These are phyloP conservation scores for Cantharis rustica DNA, from an alignment of 2,888 invertebrate species.

Conservation along the genomic window DNA sequence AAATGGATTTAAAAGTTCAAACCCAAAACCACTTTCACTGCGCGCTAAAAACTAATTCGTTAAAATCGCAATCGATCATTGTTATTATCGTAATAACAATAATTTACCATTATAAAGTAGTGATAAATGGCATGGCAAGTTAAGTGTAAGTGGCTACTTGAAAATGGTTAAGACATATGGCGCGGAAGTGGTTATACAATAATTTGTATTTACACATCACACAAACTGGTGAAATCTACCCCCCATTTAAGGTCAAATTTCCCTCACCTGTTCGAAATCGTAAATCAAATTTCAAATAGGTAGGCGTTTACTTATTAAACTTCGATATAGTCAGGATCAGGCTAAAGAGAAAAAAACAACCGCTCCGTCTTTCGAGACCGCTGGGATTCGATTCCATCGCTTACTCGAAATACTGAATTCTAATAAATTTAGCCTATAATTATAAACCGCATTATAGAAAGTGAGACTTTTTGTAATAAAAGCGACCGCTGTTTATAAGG, in stretches of 20 bases:
- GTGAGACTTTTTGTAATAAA: constrained; percentile 41
- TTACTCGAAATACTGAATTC: constrained; percentile 20
- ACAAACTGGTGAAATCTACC: constrained; percentile 30
- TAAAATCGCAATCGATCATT: constrained; percentile 1
- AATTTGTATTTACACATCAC: constrained; percentile 39
- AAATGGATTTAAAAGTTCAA: not conserved
- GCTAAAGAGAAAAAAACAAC: constrained; percentile 1
- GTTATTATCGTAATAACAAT: not conserved
- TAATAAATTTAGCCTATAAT: constrained; percentile 36
- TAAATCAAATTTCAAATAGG: constrained; percentile 51
- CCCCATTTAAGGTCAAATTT: constrained; percentile 33
- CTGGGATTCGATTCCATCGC: constrained; percentile 7
- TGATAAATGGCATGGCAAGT: constrained; percentile 17
- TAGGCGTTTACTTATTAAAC: constrained; percentile 49
- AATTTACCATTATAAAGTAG: not conserved
- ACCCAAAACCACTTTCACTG: not conserved
- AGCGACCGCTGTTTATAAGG: constrained; percentile 33
- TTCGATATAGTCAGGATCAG: constrained; percentile 23
- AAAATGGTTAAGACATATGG: constrained; percentile 35
- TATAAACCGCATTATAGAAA: constrained; percentile 40
- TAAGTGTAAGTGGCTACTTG: constrained; percentile 28
- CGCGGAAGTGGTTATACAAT: constrained; percentile 41
- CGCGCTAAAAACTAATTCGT: not conserved
- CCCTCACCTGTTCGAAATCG: constrained; percentile 43
- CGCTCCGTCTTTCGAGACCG: not conserved